These are phyloP conservation scores for Amiota mariae DNA, from an alignment of 2,888 invertebrate species.

Conservation along the genomic window DNA sequence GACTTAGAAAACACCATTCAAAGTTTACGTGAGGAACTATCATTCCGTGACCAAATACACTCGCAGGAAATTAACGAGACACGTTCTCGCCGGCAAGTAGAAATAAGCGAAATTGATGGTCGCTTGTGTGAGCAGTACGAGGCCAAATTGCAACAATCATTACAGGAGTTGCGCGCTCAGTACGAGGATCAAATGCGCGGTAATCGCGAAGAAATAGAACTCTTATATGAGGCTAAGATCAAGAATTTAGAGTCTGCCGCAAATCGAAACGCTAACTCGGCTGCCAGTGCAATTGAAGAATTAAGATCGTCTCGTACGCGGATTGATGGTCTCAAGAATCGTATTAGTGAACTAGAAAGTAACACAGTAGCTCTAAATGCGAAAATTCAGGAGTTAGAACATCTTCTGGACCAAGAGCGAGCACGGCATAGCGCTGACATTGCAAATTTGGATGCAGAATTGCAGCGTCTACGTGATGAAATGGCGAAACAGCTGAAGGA, in stretches of 20 bases:
- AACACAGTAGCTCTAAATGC: conserved; percentile 78
- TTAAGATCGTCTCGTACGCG: conserved; percentile 84
- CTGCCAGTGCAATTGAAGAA: conserved; percentile 85
- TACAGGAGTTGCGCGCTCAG: conserved; percentile 92
- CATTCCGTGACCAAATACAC: conserved; percentile 90
- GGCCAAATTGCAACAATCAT: conserved; percentile 89
- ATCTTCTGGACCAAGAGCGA: conserved; percentile 85
- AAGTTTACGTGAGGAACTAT: conserved; percentile 91
- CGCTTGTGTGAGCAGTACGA: conserved; percentile 94
- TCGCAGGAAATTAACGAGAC: conserved; percentile 93
- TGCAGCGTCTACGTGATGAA: conserved; percentile 85
- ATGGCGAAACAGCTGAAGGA: conserved; percentile 92
- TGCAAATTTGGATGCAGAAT: conserved; percentile 83
- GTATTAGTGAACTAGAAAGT: conserved; percentile 84
- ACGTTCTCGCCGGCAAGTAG: conserved; percentile 87
- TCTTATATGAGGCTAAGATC: conserved; percentile 77
- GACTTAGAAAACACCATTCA: conserved; percentile 95
- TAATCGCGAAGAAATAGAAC: conserved; percentile 93
- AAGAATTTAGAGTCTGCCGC: conserved; percentile 84
- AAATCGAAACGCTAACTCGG: conserved; percentile 81
- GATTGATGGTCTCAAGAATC: conserved; percentile 83
- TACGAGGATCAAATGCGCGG: conserved; percentile 92
- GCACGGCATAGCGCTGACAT: conserved; percentile 85
- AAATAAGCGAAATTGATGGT: conserved; percentile 95
- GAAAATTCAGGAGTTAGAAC: conserved; percentile 88